Evolutionary conservation across 2,888 invertebrate species (phyloP).

Genomic region (Sipha maydis): DNA sequence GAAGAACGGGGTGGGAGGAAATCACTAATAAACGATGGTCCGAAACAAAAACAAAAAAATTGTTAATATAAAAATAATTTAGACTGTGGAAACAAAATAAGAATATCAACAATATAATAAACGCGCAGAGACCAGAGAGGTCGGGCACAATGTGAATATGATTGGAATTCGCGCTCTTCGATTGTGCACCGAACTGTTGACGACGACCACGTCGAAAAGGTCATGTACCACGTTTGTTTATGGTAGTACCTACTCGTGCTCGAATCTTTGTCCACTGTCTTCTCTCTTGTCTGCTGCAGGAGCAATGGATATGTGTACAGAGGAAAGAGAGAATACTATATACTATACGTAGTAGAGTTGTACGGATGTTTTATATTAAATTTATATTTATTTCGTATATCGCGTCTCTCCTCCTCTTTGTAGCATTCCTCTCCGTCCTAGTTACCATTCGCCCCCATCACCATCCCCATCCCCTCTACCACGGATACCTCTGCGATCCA

Average conservation of each 20-base stretch:
- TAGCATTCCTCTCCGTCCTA: neutral
- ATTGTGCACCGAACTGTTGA: conserved; percentile 7
- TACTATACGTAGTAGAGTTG: neutral
- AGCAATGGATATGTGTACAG: neutral
- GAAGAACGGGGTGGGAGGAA: conserved; percentile 2
- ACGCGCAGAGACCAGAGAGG: neutral
- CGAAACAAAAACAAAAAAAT: conserved; percentile 3
- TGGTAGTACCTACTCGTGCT: conserved; percentile 6
- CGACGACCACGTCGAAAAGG: conserved; percentile 34
- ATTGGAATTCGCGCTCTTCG: conserved; percentile 32
- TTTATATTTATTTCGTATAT: neutral
- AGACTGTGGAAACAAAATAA: conserved; percentile 9
- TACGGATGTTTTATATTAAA: conserved; percentile 5
- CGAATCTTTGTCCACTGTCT: conserved; percentile 3
- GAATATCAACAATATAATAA: conserved; percentile 1
- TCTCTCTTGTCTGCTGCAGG: neutral
- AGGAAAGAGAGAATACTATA: neutral
- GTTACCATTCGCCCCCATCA: too few species aligned
- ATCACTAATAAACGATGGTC: neutral
- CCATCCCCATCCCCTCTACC: too few species aligned
- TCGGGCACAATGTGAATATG: neutral
- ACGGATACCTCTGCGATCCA: neutral
- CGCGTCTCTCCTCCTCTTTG: neutral
- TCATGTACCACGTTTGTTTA: conserved; percentile 40
- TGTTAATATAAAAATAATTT: neutral